A percentile compares a stretch with the other conserved stretches of the same genome.
Conservation (phyloP, 2,797 vertebrate genomes). For the Taeniopygia guttata region DNA sequence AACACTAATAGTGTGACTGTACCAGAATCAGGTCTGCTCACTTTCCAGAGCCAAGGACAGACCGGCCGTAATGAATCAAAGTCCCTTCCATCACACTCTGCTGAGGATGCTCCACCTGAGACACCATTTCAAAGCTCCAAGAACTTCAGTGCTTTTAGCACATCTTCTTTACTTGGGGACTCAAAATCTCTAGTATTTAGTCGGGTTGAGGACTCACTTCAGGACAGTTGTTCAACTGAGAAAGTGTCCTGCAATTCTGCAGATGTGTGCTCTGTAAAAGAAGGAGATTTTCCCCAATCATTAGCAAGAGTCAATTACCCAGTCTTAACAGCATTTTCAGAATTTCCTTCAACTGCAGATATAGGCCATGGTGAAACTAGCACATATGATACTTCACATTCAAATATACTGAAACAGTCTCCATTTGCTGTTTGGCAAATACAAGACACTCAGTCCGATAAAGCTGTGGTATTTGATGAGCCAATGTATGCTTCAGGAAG, state of each 20-base stretch:
- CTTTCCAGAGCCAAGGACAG: background rate
- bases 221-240: background rate
- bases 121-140: conserved; percentile 27
- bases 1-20: background rate
- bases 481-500: conserved; percentile 12
- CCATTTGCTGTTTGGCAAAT: conserved; percentile 18
- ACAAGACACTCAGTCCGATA: conserved; percentile 61
- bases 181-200: background rate
- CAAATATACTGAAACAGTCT: background rate
- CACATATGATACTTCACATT: background rate
- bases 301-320: background rate
- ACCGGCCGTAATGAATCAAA: background rate
- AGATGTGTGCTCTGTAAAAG: background rate
- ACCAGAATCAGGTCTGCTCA: background rate
- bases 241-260: background rate
- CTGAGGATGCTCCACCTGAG: background rate
- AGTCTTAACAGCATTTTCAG: background rate
- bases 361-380: background rate
- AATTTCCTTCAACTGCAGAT: background rate
- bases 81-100: background rate
- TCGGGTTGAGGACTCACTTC: background rate
- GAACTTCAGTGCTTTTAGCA: background rate
- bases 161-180: background rate
- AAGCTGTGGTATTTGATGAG: conserved; percentile 48
- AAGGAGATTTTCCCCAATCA: background rate